Percentiles rank a stretch among this genome's conserved stretches.
Conservation (phyloP, 2,888 invertebrate genomes). For the Tanytarsus gracilentus region DNA sequence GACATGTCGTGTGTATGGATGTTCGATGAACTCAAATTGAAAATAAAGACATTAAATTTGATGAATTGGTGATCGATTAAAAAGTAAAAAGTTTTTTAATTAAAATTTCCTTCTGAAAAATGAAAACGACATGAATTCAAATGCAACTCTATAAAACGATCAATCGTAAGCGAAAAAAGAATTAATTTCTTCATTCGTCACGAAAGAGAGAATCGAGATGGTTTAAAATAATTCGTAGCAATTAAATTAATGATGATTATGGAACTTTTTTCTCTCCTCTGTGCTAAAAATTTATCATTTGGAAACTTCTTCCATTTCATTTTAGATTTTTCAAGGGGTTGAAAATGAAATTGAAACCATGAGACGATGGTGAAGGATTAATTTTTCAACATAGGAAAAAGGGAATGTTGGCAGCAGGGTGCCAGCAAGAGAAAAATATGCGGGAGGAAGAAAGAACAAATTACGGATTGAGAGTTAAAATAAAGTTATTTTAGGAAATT, state of each 20-base stretch:
- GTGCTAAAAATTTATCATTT: slow-evolving; percentile 15
- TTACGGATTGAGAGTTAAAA: too few relatives aligned
- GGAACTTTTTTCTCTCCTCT: background rate
- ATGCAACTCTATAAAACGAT: background rate
- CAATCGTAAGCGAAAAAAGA: background rate
- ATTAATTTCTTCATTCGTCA: too few relatives aligned
- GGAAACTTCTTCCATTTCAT: background rate
- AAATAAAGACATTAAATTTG: slow-evolving; percentile 1
- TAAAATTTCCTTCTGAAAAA: background rate
- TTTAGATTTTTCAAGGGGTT: background rate
- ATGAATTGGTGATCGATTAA: background rate
- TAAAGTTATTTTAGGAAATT: too few relatives aligned
- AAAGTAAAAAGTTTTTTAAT: background rate
- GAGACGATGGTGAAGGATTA: slow-evolving; percentile 14
- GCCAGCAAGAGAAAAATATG: background rate
- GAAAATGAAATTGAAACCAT: slow-evolving; percentile 24
- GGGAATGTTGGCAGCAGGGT: too few relatives aligned
- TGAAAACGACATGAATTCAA: background rate
- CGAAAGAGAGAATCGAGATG: too few relatives aligned
- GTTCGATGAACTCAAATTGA: background rate
- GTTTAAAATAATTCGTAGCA: slow-evolving; percentile 13
- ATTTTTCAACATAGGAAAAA: slow-evolving; percentile 2
- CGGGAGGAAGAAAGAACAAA: background rate
- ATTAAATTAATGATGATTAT: slow-evolving; percentile 25
- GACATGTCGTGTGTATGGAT: background rate